Evolutionary conservation across 2,797 vertebrate genomes (phyloP), one percentile per base, ranked within the genome.

Genomic region (Pachyuromys duprasi): DNA sequence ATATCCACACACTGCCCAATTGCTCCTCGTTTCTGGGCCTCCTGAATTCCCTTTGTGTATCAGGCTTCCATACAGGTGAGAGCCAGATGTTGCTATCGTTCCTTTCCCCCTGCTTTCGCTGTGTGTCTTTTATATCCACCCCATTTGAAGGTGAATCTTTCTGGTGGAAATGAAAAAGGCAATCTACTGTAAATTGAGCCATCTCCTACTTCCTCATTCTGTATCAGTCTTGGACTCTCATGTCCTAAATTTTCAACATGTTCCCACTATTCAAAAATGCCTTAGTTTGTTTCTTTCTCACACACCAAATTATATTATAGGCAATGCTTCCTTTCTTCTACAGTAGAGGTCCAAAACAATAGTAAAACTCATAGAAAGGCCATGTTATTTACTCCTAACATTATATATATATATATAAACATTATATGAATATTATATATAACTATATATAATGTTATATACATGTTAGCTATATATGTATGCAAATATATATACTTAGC

Each of bases 41-140:
- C 36, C 33, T 57, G 53, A 74, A 24, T n/a, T 53, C 81, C 86
- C 53, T 62, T 26, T 67, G 20, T 42, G 13, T 13, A 33, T n/a
- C 20, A 45, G 26, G 13, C 45, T 79, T 90, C 45, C 7, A 0
- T 55, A 36, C 12, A 8, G 28, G 1, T n/a, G 33, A 49, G 55
- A 60, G 12, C 36, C 24, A 72, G 75, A 9, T 1, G 1, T 22
- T 67, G 86, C 15, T 11, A 9, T 20, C 63, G 36, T 49, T 0
- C 33, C 12, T 28, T 62, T 7, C 4, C 78, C 1, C 80, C 12
- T 70, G 75, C 36, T 24, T 72, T 36, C 4, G 2, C 3, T 26
- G 1, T 31, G 0, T 0, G 17, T 62, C 65, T 65, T 70, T 42
- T 63, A 62, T 63, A 60, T 8, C 0, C 3, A 3, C 67, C 4